Evolutionary conservation across 2,888 invertebrate species (phyloP), one percentile per base, ranked within the genome.

Genomic region (Mayetiola destructor): DNA sequence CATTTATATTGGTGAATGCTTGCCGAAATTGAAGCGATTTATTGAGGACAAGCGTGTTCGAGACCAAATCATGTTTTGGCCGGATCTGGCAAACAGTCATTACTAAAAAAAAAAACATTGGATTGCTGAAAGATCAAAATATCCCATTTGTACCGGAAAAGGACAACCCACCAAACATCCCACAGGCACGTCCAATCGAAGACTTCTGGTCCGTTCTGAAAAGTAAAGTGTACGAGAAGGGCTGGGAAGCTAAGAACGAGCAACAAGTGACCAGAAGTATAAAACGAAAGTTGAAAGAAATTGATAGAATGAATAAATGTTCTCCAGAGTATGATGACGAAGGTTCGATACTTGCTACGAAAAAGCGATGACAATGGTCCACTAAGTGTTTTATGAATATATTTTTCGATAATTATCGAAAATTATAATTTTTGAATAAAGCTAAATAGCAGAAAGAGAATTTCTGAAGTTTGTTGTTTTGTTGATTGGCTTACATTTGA

Each of bases 161-260:
- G 29, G 40, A 35, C 56, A 59, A 60, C 54, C 58, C 59, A n/a
- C 57, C 56, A 39, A 60, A 56, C 48, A 32, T 55, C 16, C 56
- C 59, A 27, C 54, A 59, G 37, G 48, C 58, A 35, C 53, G 59
- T 14, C 59, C 58, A 57, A 59, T 60, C 18, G 56, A 59, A 39
- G 20, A 56, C 30, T 58, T 58, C 39, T 59, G 39, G 58, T 18
- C 53, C 37, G 36, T 53, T 36, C 55, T 58, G 1, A 56, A 18
- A 3, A 18, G 37, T 16, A 16, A 16, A 27, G 56, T 56, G 29
- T 58, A 59, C 23, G 40, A 58, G 18, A 58, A 58, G 12, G 56
- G 59, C 56, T 58, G 56, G 18, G 39, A 39, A 18, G 39, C 39
- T 18, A 12, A 39, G 20, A 39, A 18, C 39, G 39, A 39, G 18